A percentile compares a stretch with the other conserved stretches of the same genome.
These are phyloP conservation scores for Arge pagana DNA, from an alignment of 2,888 invertebrate species.

Conservation along the genomic window DNA sequence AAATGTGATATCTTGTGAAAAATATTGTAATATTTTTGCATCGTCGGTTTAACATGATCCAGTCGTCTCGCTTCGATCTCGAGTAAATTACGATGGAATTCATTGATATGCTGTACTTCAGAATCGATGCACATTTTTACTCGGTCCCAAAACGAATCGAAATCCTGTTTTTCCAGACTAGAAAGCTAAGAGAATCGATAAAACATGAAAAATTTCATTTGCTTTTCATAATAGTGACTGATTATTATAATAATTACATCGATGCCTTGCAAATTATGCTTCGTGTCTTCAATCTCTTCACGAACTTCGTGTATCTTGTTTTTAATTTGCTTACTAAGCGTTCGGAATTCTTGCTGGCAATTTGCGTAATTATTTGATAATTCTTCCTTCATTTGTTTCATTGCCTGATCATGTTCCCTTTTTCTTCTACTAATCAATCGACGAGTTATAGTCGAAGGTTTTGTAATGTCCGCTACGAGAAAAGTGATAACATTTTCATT, in stretches of 20 bases:
- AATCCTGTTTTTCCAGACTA: conserved; percentile 20
- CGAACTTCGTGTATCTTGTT: conserved; percentile 26
- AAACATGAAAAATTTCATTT: neutral
- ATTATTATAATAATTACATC: conserved; percentile 20
- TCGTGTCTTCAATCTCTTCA: conserved; percentile 21
- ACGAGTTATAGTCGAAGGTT: conserved; percentile 30
- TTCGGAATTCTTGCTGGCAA: conserved; percentile 26
- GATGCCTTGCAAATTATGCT: conserved; percentile 13
- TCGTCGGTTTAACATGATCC: conserved; percentile 20
- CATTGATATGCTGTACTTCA: conserved; percentile 26
- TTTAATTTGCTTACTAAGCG: conserved; percentile 25
- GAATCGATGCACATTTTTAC: conserved; percentile 22
- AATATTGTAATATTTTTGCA: conserved; percentile 33
- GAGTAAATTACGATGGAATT: conserved; percentile 25
- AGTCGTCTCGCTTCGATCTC: conserved; percentile 29
- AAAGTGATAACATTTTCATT: too few species aligned
- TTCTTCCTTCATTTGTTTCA: conserved; percentile 30
- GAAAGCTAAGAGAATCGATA: conserved; percentile 6
- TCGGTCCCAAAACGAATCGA: conserved; percentile 22
- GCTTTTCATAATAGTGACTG: neutral
- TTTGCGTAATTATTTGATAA: conserved; percentile 22
- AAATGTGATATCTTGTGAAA: conserved; percentile 30
- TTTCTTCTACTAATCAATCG: conserved; percentile 27
- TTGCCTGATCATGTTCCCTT: conserved; percentile 25
- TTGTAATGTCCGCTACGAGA: conserved; percentile 31